A percentile compares a stretch with the other conserved stretches of the same genome.
Conservation (phyloP, 2,113 vertebrate species). For the Psephotus haematonotus region DNA sequence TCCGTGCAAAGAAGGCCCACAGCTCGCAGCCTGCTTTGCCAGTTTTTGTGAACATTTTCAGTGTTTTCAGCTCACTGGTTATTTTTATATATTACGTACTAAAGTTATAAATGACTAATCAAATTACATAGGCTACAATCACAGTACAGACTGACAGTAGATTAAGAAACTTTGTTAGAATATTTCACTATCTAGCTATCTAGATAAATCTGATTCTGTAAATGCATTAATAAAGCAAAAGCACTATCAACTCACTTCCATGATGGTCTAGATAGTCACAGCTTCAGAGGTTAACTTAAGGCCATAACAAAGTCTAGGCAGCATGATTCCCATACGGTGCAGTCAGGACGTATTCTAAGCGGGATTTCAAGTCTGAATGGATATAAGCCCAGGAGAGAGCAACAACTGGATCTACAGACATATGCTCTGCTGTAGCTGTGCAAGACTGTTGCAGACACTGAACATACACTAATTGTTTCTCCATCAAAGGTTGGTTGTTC, state of each 20-base stretch:
- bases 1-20: neutral
- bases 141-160: neutral
- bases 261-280: neutral
- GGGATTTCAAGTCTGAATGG: neutral
- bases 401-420: neutral
- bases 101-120: neutral
- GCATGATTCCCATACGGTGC: neutral
- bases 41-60: neutral
- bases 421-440: neutral
- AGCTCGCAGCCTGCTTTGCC: neutral
- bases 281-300: neutral
- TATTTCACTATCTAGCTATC: neutral
- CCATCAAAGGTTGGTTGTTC: neutral
- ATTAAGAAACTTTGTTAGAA: conserved; percentile 4
- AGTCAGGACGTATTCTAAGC: neutral
- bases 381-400: neutral
- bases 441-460: neutral
- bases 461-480: neutral
- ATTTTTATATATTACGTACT: neutral
- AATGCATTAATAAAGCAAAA: neutral
- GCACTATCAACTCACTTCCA: neutral
- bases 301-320: neutral
- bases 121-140: neutral
- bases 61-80: neutral
- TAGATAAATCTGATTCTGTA: neutral